Percentiles rank a stretch among this genome's conserved stretches.
These are phyloP conservation scores for Apotomis turbidana DNA, from an alignment of 2,888 invertebrate genomes.

Conservation along the genomic window DNA sequence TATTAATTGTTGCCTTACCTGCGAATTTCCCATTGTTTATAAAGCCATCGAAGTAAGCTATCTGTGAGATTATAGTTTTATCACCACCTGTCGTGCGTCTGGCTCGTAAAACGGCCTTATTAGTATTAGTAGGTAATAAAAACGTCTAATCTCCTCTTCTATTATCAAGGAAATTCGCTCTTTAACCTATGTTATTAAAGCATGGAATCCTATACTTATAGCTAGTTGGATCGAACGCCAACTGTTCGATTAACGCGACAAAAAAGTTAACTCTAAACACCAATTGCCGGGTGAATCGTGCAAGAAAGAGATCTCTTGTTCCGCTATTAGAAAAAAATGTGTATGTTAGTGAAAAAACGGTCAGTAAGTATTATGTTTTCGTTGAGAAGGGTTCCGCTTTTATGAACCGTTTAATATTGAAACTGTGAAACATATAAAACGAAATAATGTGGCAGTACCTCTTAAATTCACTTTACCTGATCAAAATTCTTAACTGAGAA, in stretches of 20 bases:
- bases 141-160: slow-evolving; percentile 6
- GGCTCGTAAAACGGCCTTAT: slow-evolving; percentile 8
- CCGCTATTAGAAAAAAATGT: slow-evolving; percentile 44
- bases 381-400: slow-evolving; percentile 23
- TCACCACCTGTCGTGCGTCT: slow-evolving; percentile 29
- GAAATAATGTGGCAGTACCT: background rate
- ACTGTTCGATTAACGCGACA: slow-evolving; percentile 22
- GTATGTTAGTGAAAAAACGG: slow-evolving; percentile 20
- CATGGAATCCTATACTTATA: background rate
- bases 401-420: background rate
- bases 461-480: too few species aligned
- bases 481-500: too few species aligned
- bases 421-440: background rate
- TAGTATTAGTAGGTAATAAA: background rate
- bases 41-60: slow-evolving; percentile 30
- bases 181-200: slow-evolving; percentile 5
- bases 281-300: slow-evolving; percentile 43
- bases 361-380: slow-evolving; percentile 1
- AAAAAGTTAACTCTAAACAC: slow-evolving; percentile 39
- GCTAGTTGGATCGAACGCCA: background rate
- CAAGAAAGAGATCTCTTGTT: slow-evolving; percentile 44
- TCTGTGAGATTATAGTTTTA: slow-evolving; percentile 29
- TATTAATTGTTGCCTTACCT: slow-evolving; percentile 9
- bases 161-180: background rate
- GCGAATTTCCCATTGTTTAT: slow-evolving; percentile 26